Evolutionary conservation across 2,888 invertebrate genomes (phyloP).

Genomic region (Andricus curvator): DNA sequence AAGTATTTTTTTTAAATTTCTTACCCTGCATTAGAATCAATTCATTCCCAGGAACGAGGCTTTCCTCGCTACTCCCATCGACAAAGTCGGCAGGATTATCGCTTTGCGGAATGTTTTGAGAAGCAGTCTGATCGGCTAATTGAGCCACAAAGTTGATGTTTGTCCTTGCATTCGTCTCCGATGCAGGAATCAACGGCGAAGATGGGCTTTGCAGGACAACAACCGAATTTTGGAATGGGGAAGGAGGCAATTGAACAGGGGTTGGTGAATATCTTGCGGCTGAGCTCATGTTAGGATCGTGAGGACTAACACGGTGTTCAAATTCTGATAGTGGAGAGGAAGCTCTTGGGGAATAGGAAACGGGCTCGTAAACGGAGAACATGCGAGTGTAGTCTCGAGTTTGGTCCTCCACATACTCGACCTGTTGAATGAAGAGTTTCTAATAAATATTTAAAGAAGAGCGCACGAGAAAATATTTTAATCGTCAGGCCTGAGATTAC

Average conservation of each 20-base stretch:
- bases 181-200: conserved; percentile 71
- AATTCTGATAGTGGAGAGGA: conserved; percentile 75
- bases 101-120: conserved; percentile 62
- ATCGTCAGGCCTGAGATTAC: too few species aligned
- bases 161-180: conserved; percentile 65
- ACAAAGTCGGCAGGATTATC: conserved; percentile 70
- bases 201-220: conserved; percentile 74
- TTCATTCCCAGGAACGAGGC: conserved; percentile 69
- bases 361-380: conserved; percentile 74
- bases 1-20: too few species aligned
- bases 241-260: conserved; percentile 73
- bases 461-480: background rate
- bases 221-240: conserved; percentile 74
- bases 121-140: conserved; percentile 62
- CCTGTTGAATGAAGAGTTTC: conserved; percentile 59
- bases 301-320: conserved; percentile 75
- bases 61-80: conserved; percentile 67
- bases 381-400: conserved; percentile 71
- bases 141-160: conserved; percentile 69
- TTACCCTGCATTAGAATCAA: conserved; percentile 73
- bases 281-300: conserved; percentile 80
- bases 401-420: conserved; percentile 75
- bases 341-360: conserved; percentile 72
- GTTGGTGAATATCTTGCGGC: conserved; percentile 82
- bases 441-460: background rate